Evolutionary conservation across 2,888 invertebrate genomes (phyloP).

Genomic region (Onchidella celtica): DNA sequence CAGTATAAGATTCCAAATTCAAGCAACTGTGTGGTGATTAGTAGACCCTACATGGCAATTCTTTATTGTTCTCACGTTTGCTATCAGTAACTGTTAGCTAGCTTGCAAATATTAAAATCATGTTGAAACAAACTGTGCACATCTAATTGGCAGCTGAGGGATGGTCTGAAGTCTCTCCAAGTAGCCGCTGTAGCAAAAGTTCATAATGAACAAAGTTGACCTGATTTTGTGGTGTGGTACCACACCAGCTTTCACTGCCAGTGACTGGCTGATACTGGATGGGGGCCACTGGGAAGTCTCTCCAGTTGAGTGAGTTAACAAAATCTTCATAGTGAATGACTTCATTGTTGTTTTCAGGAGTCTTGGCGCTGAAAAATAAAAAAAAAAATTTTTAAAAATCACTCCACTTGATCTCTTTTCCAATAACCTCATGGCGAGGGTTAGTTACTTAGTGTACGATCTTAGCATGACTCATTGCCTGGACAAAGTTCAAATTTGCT

Average conservation of each 20-base stretch:
- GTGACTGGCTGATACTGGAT: slow-evolving; percentile 66
- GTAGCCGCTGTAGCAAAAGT: slow-evolving; percentile 65
- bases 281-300: slow-evolving; percentile 73
- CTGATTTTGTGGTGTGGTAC: slow-evolving; percentile 60
- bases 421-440: no score
- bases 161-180: slow-evolving; percentile 54
- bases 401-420: no score
- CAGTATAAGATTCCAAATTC: no score
- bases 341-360: slow-evolving; percentile 54
- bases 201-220: slow-evolving; percentile 62
- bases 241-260: slow-evolving; percentile 67
- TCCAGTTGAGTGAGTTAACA: slow-evolving; percentile 76
- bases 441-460: no score
- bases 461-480: no score
- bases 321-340: slow-evolving; percentile 70
- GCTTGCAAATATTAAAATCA: slow-evolving; percentile 2
- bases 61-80: no score
- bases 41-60: no score
- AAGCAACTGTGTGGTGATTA: no score
- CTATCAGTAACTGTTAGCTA: no score
- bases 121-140: neutral
- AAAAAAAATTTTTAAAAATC: no score
- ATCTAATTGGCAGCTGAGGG: neutral
- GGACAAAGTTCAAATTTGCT: no score
- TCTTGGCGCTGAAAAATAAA: slow-evolving; percentile 30